Conservation (phyloP, 2,113 vertebrate genomes). For the Motacilla alba region DNA sequence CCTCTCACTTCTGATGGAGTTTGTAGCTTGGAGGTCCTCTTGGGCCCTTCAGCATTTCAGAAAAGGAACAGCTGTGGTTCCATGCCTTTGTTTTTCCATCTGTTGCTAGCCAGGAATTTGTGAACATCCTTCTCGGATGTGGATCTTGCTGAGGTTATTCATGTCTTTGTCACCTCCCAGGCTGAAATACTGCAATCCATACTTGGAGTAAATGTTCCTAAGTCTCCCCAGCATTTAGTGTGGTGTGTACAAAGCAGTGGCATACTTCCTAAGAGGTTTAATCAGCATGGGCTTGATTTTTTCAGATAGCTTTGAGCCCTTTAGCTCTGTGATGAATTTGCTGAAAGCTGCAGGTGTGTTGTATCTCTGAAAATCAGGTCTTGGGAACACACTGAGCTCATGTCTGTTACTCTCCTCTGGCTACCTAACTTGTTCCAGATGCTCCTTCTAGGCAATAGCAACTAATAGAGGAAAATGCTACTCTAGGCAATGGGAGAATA, state of each 20-base stretch:
- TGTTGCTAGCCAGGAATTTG: slow-evolving; percentile 51
- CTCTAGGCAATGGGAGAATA: slow-evolving; percentile 26
- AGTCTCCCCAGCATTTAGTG: background rate
- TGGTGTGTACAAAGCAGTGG: slow-evolving; percentile 1
- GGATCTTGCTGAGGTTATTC: slow-evolving; percentile 52
- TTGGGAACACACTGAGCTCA: slow-evolving; percentile 52
- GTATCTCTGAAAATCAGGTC: slow-evolving; percentile 37
- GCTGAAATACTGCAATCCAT: slow-evolving; percentile 17
- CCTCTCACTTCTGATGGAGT: background rate
- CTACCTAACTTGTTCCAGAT: slow-evolving; percentile 61
- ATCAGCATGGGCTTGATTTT: background rate
- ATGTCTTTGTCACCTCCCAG: slow-evolving; percentile 49
- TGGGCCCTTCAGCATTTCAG: slow-evolving; percentile 4
- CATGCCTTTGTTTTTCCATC: slow-evolving; percentile 51
- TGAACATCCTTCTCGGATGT: slow-evolving; percentile 47
- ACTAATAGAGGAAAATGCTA: slow-evolving; percentile 38
- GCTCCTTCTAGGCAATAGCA: slow-evolving; percentile 45
- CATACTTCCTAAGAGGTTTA: background rate
- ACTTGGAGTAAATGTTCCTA: slow-evolving; percentile 14
- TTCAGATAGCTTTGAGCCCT: background rate
- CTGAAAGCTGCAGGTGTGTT: slow-evolving; percentile 53
- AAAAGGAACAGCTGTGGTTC: slow-evolving; percentile 51
- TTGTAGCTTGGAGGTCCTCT: background rate
- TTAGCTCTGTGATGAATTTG: background rate
- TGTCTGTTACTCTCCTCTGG: slow-evolving; percentile 37